Evolutionary conservation across 2,113 vertebrate species (phyloP), one percentile per base, ranked within the genome.

Genomic region (Podocnemis expansa): DNA sequence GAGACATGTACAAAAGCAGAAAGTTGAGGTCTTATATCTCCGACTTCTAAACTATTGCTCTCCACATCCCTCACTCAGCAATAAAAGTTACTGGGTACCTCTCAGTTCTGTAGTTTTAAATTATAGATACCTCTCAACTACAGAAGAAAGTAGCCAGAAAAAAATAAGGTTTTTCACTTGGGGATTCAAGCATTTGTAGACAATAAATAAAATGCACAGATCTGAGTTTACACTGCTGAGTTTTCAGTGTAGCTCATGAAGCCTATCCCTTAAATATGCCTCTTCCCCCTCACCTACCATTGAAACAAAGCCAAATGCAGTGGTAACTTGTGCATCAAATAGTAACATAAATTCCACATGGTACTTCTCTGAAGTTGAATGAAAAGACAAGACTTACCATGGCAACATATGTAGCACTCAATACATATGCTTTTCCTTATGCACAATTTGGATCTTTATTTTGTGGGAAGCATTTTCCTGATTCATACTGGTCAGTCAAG

Each of bases 241-340:
- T 87, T 82, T 79, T 76, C 88, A 67, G 38, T 10, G 79, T 11
- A 80, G 41, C 73, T 85, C 94, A 92, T 88, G 88, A 93, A 95
- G 86, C 93, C 73, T 85, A 51, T 94, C 93, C 91, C 89, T 94
- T 91, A 75, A 96, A 75, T 24, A n/a, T 60, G 24, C n/a, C 76
- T 4, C 78, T 85, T 85, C 17, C 5, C 38, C 91, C 95, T 88
- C 79, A 80, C 83, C 34, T 75, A 41, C 51, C 80, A 91, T 14
- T 14, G 41, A 60, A 78, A 93, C 88, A 43, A 84, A 97, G 91
- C 90, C 92, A 85, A 24, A 55, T 82, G 82, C 2, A 38, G 85
- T 41, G 21, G 84, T 21, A 43, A 87, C 79, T 7, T 11, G 45
- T 24, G 17, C n/a, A 67, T 2, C 58, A 2, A 84, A 51, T 60